Conservation (phyloP, 2,888 invertebrate species). For the Anoncus sp. region DNA sequence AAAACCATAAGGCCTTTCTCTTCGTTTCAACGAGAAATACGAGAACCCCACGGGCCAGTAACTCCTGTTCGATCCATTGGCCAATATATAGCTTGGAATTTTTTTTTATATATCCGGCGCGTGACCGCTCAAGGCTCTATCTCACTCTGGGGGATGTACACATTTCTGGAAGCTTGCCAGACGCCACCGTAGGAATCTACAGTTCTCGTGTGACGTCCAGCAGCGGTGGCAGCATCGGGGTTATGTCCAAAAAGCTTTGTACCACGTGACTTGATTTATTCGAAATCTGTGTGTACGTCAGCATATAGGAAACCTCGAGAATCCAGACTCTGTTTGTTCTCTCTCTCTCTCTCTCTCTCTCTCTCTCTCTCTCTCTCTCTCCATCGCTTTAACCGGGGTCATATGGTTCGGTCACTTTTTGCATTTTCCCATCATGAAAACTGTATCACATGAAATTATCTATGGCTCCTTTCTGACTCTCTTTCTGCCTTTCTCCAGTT, state of each 20-base stretch:
- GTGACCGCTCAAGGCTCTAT: conserved; percentile 1
- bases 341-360: neutral
- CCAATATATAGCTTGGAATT: conserved; percentile 23
- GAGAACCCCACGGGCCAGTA: conserved; percentile 7
- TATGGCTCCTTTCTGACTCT: conserved; percentile 3
- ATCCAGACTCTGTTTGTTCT: neutral
- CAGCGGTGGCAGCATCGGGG: conserved; percentile 30
- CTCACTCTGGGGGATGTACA: conserved; percentile 28
- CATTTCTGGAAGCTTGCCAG: conserved; percentile 60
- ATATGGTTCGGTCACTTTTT: conserved; percentile 23
- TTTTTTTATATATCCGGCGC: conserved; percentile 15
- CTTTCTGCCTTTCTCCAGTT: neutral
- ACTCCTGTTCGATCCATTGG: conserved; percentile 22
- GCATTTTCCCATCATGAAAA: no score
- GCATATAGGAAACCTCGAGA: conserved; percentile 20
- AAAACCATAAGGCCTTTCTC: conserved; percentile 17
- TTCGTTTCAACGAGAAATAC: conserved; percentile 22
- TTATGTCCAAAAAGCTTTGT: conserved; percentile 50
- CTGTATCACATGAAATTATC: no score
- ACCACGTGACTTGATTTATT: conserved; percentile 57
- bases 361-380: conserved; percentile 1
- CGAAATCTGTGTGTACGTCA: conserved; percentile 52
- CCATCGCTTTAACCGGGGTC: neutral
- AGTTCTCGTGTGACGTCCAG: conserved; percentile 61
- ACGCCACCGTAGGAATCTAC: conserved; percentile 32